These are phyloP conservation scores for Oreochromis tanganicae DNA, from an alignment of 2,113 vertebrate species.

Conservation along the genomic window DNA sequence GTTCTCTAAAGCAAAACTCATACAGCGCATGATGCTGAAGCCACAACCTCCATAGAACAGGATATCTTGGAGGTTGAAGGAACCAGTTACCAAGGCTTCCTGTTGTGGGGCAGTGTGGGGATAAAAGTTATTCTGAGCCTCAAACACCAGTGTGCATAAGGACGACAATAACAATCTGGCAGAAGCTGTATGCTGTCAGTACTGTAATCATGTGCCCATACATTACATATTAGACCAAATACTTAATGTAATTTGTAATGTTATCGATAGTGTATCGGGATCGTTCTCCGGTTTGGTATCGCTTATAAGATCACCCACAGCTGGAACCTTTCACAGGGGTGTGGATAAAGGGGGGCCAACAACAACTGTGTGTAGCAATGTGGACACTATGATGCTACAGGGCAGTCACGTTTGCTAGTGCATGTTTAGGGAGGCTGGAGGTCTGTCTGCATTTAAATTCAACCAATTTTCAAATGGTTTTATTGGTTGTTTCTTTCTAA, in stretches of 20 bases:
- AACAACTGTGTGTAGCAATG: background rate
- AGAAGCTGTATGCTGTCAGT: background rate
- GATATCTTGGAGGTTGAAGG: conserved; percentile 89
- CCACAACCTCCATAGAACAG: conserved; percentile 89
- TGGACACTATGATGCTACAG: background rate
- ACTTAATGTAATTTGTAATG: background rate
- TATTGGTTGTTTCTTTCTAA: background rate
- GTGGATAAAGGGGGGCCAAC: background rate
- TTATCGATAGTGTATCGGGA: rapidly evolving
- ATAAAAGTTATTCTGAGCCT: background rate
- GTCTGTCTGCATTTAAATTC: background rate
- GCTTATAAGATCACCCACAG: background rate
- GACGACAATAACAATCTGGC: background rate
- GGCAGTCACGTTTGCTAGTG: background rate
- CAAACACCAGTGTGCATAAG: background rate
- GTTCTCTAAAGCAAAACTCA: conserved; percentile 93
- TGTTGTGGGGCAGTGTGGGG: conserved; percentile 1
- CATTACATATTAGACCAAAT: background rate
- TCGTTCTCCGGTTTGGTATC: rapidly evolving
- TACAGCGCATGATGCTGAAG: conserved; percentile 91
- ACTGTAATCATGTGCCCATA: background rate
- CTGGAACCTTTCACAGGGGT: background rate
- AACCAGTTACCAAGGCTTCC: conserved; percentile 79
- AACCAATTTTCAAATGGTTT: background rate
- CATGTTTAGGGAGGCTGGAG: background rate